Evolutionary conservation across 2,113 vertebrate species (phyloP), one percentile per base, ranked within the genome.

Genomic region (Phalacrocorax pelagicus): DNA sequence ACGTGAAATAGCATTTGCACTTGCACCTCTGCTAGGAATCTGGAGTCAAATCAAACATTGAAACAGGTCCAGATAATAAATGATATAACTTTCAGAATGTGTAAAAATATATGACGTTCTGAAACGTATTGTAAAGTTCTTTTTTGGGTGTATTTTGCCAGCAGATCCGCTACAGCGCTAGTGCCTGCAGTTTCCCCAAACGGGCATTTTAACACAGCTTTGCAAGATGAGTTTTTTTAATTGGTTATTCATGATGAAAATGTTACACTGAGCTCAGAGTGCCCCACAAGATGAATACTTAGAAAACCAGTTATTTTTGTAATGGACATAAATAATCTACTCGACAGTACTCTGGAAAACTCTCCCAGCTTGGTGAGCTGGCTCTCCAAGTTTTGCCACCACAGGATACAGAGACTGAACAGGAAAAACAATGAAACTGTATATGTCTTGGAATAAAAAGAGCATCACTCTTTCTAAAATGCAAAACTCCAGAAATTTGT

Each of bases 241-340:
- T 93, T 90, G 67, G 51, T 86, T 96, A 74, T 78, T 96, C 82
- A 83, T 63, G 26, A 81, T 88, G 94, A 86, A 96, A 93, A 90
- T 55, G 71, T 90, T 93, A 82, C 63, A 73, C 55, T 83, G 92
- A 93, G 83, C 84, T 94, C 44, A 95, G 89, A 88, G 55, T 90
- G 81, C 82, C 90, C 90, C 82, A 94, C 92, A 95, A 54, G 94
- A 95, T 51, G 92, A 86, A 92, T 94, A 93, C 92, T 93, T 93
- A 96, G 90, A 97, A 96, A 94, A 32, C 18, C 92, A 63, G 93
- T 94, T 97, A 96, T 97, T 97, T 97, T 97, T 92, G 88, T 94
- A 96, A 88, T 88, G 85, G 92, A 86, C 80, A 74, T 97, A 96
- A 96, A 97, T 96, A 88, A 96, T 93, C 55, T 65, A 12, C 74